Percentiles rank a stretch among this genome's conserved stretches.
These are phyloP conservation scores for Aurelia sp. DNA, from an alignment of 30 jellyfish, hydroid and myxozoan genomes.

Conservation along the genomic window DNA sequence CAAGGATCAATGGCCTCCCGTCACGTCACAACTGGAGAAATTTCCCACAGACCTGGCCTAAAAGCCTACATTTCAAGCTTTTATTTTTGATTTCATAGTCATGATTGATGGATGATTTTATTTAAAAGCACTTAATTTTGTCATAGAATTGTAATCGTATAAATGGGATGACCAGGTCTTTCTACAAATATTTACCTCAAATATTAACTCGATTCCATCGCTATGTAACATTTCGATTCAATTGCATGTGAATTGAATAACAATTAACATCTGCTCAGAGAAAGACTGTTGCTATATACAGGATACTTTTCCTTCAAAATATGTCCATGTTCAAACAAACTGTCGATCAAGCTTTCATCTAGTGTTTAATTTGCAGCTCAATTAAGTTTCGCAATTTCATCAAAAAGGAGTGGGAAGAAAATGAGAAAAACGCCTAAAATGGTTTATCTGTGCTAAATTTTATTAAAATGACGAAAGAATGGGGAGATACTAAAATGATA, in stretches of 20 bases:
- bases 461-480: too few species aligned
- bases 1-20: too few species aligned
- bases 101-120: background rate
- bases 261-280: constrained; percentile 58
- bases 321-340: constrained; percentile 33
- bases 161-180: constrained; percentile 20
- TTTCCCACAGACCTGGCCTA: too few species aligned
- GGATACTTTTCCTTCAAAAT: constrained; percentile 15
- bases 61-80: too few species aligned
- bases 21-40: too few species aligned
- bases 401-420: background rate
- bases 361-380: constrained; percentile 22
- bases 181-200: constrained; percentile 42
- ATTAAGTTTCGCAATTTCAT: constrained; percentile 22
- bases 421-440: too few species aligned
- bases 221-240: constrained; percentile 51
- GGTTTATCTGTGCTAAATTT: too few species aligned
- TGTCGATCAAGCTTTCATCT: constrained; percentile 30
- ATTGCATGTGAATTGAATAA: constrained; percentile 59
- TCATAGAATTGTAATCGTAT: constrained; percentile 23
- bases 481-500: too few species aligned
- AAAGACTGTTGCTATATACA: constrained; percentile 36
- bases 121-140: constrained; percentile 47
- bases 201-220: constrained; percentile 49
- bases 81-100: too few species aligned